Conservation (phyloP, 2,888 invertebrate genomes). For the Lepidonotus clava region DNA sequence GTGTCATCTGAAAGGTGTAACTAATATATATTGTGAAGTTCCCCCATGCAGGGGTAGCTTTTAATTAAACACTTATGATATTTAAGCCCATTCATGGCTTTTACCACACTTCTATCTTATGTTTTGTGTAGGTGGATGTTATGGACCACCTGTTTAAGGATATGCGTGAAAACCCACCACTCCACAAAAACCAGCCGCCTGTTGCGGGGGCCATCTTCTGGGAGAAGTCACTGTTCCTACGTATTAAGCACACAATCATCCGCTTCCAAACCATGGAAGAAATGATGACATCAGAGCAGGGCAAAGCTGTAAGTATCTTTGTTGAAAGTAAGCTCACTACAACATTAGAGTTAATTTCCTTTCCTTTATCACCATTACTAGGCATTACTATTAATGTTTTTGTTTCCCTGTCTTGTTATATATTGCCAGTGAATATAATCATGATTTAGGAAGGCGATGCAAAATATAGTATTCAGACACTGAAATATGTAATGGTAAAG, state of each 20-base stretch:
- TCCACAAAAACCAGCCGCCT: constrained; percentile 89
- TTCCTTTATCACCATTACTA: not conserved
- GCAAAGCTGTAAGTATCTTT: constrained; percentile 83
- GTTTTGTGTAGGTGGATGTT: constrained; percentile 86
- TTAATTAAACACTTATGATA: too few species aligned
- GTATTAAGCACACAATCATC: constrained; percentile 89
- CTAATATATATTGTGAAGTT: too few species aligned
- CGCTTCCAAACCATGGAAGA: constrained; percentile 89
- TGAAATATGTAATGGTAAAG: too few species aligned
- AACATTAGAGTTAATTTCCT: not conserved
- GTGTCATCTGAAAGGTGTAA: too few species aligned
- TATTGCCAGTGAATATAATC: too few species aligned
- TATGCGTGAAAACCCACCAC: constrained; percentile 83
- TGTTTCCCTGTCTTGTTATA: too few species aligned
- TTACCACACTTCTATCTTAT: too few species aligned
- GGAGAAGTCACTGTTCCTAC: constrained; percentile 89
- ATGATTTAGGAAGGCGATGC: too few species aligned
- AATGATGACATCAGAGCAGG: constrained; percentile 86
- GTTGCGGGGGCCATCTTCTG: constrained; percentile 92
- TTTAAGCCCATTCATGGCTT: too few species aligned
- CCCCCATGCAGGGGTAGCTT: too few species aligned
- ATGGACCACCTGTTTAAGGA: constrained; percentile 78
- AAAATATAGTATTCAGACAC: too few species aligned
- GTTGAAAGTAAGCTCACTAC: not conserved
- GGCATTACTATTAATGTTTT: not conserved